Evolutionary conservation across 1,140 invertebrate species (phyloP).

Genomic region (Physella acuta): DNA sequence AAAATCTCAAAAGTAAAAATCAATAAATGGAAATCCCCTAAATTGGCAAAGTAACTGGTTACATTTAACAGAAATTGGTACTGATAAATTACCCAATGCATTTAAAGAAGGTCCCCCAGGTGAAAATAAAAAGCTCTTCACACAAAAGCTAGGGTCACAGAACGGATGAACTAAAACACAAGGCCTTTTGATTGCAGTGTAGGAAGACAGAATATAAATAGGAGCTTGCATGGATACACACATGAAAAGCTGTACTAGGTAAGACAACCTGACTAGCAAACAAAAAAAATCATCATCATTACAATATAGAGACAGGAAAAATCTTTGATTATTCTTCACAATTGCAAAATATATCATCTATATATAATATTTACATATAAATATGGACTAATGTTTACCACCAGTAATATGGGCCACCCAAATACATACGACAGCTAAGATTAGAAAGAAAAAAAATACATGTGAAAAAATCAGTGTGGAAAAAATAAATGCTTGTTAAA

Average conservation of each 20-base stretch:
- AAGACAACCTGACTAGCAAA: conserved; percentile 14
- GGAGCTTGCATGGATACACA: conserved; percentile 18
- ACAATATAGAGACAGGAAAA: conserved; percentile 17
- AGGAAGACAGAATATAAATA: conserved; percentile 20
- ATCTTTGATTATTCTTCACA: conserved; percentile 8
- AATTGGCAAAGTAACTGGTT: too few relatives aligned
- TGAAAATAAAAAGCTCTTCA: too few relatives aligned
- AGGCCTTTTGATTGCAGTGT: conserved; percentile 24
- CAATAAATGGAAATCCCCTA: too few relatives aligned
- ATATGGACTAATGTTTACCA: not conserved
- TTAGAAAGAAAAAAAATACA: too few relatives aligned
- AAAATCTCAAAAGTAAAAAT: too few relatives aligned
- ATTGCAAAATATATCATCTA: conserved; percentile 11
- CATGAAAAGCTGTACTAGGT: conserved; percentile 14
- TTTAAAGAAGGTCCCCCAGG: too few relatives aligned
- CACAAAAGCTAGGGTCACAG: too few relatives aligned
- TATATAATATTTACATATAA: conserved; percentile 18
- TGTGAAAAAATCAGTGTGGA: too few relatives aligned
- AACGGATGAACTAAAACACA: conserved; percentile 9
- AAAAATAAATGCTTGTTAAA: too few relatives aligned
- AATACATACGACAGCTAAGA: too few relatives aligned
- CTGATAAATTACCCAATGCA: too few relatives aligned
- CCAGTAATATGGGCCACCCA: not conserved
- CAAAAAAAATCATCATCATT: not conserved
- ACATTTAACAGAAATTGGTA: too few relatives aligned